Evolutionary conservation across 1,140 invertebrate genomes (phyloP), one percentile per base, ranked within the genome.

Genomic region (Heliconius melpomene): DNA sequence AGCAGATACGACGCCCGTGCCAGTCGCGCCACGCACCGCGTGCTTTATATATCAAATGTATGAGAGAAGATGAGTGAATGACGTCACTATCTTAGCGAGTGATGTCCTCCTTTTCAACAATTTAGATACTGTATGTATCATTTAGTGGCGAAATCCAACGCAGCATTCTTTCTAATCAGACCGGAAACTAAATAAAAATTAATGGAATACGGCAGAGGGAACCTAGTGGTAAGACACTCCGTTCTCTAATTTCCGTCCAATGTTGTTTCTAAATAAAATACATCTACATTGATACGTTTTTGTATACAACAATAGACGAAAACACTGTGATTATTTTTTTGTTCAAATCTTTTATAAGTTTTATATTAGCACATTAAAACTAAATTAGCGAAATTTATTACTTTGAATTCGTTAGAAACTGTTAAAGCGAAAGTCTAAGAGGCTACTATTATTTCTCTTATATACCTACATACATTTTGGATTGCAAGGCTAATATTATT

Each of bases 351-450:
- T 66, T 66, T n/a, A 66, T 20, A 11, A 29, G 23, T 66, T 66
- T 66, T 11, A 29, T 66, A 66, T 66, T 66, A 66, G 9, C 26
- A 16, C 60, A 66, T 66, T 66, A 66, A 66, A 66, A 66, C 3
- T 66, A 66, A 66, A 66, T 66, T 66, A 66, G 26, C 26, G 60
- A 66, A 66, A 66, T 66, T 66, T 66, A 66, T 66, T 66, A 66
- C 60, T 66, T 66, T 66, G 26, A 66, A 66, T 29, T 66, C 60
- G 26, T 66, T 66, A 66, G 60, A 66, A 66, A 66, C 13, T 29
- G 60, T 66, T 29, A 26, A 29, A 11, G 13, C 11, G 60, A 66
- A 66, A 66, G 60, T 66, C 60, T 66, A 66, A 66, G 60, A 29
- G 60, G 26, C 60, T 13, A 6, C 60, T 11, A 16, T 16, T 1